Evolutionary conservation across 1,140 invertebrate species (phyloP), one percentile per base, ranked within the genome.

Genomic region (Tetraneura akinire): DNA sequence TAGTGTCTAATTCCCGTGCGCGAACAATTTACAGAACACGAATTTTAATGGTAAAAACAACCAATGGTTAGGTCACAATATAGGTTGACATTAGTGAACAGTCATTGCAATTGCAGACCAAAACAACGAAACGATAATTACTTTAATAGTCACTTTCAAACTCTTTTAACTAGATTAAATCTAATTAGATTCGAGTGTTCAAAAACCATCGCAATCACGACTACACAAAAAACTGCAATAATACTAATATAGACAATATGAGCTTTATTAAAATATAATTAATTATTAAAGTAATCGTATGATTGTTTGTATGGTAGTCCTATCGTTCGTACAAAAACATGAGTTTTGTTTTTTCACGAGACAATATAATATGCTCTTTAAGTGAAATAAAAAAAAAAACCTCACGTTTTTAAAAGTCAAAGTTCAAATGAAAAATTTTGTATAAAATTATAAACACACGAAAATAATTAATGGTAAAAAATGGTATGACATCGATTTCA

Each of bases 81-180:
- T 37, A 26, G 23, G 21, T 47, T 45, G 37, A 68, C 37, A 68
- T 68, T 68, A 68, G 66, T 68, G 42, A 68, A 68, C 66, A 23
- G 66, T 47, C 37, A 68, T 26, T 21, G 42, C 13, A 47, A 68
- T n/a, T n/a, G n/a, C 66, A n/a, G 26, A 68, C 13, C 18, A 21
- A 68, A 68, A 68, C 66, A 68, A 47, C 37, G 16, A 68, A 68
- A 68, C 66, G 14, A 68, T 45, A 68, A 68, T 68, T 68, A 68
- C 42, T 47, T 16, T 68, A 47, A 68, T 68, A 68, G 66, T 68
- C 66, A 47, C 66, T 68, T 68, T 13, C 42, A 68, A 68, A 47
- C 66, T 26, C 45, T 47, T 47, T 42, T 68, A 68, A 68, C 42
- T 47, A 47, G 66, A 68, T 68, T 68, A 68, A 68, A 68, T 23